phyloP scores from a whole-genome alignment of 2,113 vertebrate genomes.

The Hyla sarda region DNA sequence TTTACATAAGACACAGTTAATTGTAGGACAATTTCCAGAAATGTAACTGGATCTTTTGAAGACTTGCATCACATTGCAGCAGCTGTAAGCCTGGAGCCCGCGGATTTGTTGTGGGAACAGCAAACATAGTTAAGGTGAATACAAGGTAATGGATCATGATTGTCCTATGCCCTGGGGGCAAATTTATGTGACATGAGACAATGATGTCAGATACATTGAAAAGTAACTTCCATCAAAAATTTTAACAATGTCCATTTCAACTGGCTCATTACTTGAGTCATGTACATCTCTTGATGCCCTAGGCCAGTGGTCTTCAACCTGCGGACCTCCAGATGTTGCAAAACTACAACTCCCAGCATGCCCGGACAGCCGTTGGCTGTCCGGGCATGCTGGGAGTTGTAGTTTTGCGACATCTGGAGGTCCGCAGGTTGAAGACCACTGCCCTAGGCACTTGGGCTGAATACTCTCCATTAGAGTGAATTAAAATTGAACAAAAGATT shows the following conservation, averaged over 20 bases:
- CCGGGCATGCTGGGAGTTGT: no score
- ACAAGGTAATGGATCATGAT: conserved; percentile 29
- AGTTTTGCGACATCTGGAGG: no score
- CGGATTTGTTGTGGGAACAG: conserved; percentile 46
- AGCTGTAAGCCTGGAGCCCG: conserved; percentile 28
- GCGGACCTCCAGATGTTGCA: no score
- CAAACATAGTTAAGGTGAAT: conserved; percentile 40
- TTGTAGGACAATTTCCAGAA: neutral
- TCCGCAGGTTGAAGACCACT: no score
- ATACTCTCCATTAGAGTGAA: no score
- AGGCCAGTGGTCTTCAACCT: no score
- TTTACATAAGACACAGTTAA: conserved; percentile 7
- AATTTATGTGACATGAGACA: neutral
- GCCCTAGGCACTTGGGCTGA: no score
- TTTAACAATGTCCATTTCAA: neutral
- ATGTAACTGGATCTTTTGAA: conserved; percentile 21
- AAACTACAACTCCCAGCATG: no score
- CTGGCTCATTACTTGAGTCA: neutral
- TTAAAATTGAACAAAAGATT: no score
- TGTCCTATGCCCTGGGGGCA: conserved; percentile 21
- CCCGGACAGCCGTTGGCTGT: no score
- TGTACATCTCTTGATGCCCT: no score
- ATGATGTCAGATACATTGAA: neutral
- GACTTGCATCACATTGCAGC: conserved; percentile 24
- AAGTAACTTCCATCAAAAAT: neutral